These are phyloP conservation scores for Pangasius krempfi DNA, from an alignment of 2,797 vertebrate species.

Conservation along the genomic window DNA sequence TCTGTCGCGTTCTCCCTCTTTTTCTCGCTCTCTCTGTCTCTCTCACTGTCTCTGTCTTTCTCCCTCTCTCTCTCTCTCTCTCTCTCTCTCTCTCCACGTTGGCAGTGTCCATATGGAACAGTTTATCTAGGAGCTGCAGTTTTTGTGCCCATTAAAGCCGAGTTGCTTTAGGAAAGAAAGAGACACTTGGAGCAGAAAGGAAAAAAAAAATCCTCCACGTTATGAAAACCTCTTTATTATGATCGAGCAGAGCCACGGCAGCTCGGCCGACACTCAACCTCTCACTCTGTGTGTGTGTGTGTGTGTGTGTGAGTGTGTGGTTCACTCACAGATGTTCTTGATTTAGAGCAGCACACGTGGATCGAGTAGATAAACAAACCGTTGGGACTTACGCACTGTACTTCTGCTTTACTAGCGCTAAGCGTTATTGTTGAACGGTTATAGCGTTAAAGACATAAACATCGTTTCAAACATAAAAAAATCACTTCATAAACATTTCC, in stretches of 20 bases:
- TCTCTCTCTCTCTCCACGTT: slow-evolving; percentile 41
- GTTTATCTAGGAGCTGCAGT: slow-evolving; percentile 69
- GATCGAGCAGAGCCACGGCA: slow-evolving; percentile 45
- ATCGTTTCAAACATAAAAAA: no score
- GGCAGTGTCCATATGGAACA: slow-evolving; percentile 71
- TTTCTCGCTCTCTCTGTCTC: background rate
- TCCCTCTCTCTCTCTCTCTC: background rate
- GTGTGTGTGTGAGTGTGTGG: slow-evolving; percentile 21
- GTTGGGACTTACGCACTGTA: background rate
- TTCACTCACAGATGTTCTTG: slow-evolving; percentile 16
- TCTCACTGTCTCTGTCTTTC: slow-evolving; percentile 17
- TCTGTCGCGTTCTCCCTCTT: background rate
- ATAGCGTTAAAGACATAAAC: background rate
- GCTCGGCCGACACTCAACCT: slow-evolving; percentile 1
- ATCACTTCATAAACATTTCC: background rate
- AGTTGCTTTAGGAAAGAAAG: slow-evolving; percentile 60
- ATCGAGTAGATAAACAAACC: slow-evolving; percentile 11
- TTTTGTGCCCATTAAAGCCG: slow-evolving; percentile 67
- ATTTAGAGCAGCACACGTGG: slow-evolving; percentile 26
- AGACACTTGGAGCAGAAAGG: slow-evolving; percentile 54
- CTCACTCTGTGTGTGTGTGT: slow-evolving; percentile 1
- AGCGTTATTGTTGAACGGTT: background rate
- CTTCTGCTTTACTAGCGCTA: background rate
- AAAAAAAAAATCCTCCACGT: background rate
- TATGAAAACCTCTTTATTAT: slow-evolving; percentile 64